A percentile compares a stretch with the other conserved stretches of the same genome.
These are phyloP conservation scores for Platorchestia sp. DNA, from an alignment of 1,140 invertebrate species.

Conservation along the genomic window DNA sequence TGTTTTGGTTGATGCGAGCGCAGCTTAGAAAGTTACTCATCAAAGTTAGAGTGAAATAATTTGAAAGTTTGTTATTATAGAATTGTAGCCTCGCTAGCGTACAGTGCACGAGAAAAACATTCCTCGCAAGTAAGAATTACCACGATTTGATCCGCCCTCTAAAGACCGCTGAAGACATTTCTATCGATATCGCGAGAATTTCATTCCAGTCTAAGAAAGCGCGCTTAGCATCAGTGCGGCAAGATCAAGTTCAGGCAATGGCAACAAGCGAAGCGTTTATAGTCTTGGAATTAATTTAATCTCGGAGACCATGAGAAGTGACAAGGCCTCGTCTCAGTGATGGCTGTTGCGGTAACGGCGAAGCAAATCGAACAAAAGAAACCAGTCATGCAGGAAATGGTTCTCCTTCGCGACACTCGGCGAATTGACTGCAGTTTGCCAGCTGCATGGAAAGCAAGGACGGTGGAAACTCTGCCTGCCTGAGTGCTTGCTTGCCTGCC, in stretches of 20 bases:
- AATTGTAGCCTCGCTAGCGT: not conserved
- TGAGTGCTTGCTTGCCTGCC: not conserved
- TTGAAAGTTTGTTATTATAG: not conserved
- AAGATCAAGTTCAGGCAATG: not conserved
- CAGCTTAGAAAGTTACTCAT: not conserved
- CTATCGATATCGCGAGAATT: not conserved
- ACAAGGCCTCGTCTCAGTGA: not conserved
- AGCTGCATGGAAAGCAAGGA: not conserved
- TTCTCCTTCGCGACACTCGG: slow-evolving; percentile 25
- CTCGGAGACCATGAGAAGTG: not conserved
- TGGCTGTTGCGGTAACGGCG: not conserved
- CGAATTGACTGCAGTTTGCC: not conserved
- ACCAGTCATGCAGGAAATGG: slow-evolving; percentile 49
- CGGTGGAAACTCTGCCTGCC: not conserved
- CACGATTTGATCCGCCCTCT: not conserved
- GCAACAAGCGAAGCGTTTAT: not conserved
- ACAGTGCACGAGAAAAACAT: not conserved
- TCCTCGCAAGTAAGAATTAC: not conserved
- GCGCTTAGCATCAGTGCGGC: not conserved
- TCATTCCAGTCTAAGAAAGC: not conserved
- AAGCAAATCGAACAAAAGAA: slow-evolving; percentile 35
- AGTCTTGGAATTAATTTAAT: not conserved
- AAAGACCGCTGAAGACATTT: not conserved
- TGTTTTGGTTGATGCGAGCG: not conserved
- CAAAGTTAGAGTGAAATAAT: not conserved